A percentile compares a stretch with the other conserved stretches of the same genome.
Conservation (phyloP, 2,888 invertebrate genomes). For the Hemithea aestivaria region DNA sequence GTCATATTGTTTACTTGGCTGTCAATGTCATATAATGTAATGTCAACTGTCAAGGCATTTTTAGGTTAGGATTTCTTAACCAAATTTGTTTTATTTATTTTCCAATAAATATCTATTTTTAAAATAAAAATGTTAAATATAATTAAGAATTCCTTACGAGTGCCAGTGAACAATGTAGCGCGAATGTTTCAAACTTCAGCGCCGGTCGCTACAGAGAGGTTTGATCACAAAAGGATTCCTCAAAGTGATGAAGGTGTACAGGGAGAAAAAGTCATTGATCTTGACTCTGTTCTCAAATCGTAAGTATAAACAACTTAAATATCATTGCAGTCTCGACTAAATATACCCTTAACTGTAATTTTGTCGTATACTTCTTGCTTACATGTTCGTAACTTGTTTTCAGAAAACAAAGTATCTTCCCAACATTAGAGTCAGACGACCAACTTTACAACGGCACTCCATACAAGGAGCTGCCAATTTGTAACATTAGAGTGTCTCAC, state of each 20-base stretch:
- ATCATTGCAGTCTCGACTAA: no score
- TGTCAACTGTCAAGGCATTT: conserved; percentile 3
- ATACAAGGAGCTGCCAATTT: conserved; percentile 89
- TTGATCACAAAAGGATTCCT: conserved; percentile 67
- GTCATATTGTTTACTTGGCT: background rate
- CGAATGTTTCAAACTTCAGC: conserved; percentile 56
- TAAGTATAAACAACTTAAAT: conserved; percentile 67
- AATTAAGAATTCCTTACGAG: conserved; percentile 46
- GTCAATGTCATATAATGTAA: background rate
- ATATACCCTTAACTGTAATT: no score
- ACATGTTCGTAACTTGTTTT: no score
- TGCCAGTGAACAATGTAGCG: conserved; percentile 37
- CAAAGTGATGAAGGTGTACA: conserved; percentile 86
- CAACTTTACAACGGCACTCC: conserved; percentile 86
- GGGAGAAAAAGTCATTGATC: conserved; percentile 85
- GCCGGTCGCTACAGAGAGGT: conserved; percentile 51
- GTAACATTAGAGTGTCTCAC: conserved; percentile 88
- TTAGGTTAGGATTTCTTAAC: conserved; percentile 22
- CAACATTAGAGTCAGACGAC: conserved; percentile 85
- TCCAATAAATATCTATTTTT: no score
- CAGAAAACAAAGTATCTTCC: conserved; percentile 85
- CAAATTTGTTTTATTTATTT: no score
- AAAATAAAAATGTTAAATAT: conserved; percentile 48
- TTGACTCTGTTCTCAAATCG: conserved; percentile 82
- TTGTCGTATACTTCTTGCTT: no score